Evolutionary conservation across 2,888 invertebrate genomes (phyloP), one percentile per base, ranked within the genome.

Genomic region (Campopleginae sp.): DNA sequence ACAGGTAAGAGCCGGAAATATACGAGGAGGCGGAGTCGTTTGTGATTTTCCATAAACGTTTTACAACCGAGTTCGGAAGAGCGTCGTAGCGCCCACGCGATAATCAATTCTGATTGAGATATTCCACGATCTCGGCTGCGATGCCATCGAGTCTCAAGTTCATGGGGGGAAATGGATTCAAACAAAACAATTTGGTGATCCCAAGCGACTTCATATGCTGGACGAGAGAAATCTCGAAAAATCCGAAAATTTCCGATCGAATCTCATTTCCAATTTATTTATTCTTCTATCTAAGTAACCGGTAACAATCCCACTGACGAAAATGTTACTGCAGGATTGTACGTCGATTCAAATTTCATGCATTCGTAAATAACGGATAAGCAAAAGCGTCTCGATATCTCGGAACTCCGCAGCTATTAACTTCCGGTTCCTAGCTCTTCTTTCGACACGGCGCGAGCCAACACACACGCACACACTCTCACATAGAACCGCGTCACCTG

Each of bases 381-480:
- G 46, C n/a, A n/a, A 71, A 14, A 61, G 33, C 31, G 71, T 70
- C 58, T 80, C n/a, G 46, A 44, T 54, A 44, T 79, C 58, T 46
- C 65, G 61, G 12, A n/a, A 27, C 81, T 78, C 63, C 74, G 38
- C 38, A 74, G 61, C 80, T 70, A 65, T 14, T 10, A 19, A 82
- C 89, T 91, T 91, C 91, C 91, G 91, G 91, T 91, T 91, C 90
- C 91, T n/a, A n/a, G n/a, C n/a, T 90, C 81, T 75, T 65, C 65
- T 74, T 70, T 51, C 68, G 61, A 12, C n/a, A n/a, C 42, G 86
- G 87, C 77, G 75, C 66, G 74, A 66, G 80, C 82, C 68, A 71
- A 70, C 61, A 27, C 77, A 74, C 63, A 81, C 63, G 78, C 66
- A 71, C 76, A 80, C 58, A 38, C 77, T 65, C 63, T 80, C 63